These are phyloP conservation scores for Polypedilum vanderplanki DNA, from an alignment of 1,140 invertebrate genomes.

Conservation along the genomic window DNA sequence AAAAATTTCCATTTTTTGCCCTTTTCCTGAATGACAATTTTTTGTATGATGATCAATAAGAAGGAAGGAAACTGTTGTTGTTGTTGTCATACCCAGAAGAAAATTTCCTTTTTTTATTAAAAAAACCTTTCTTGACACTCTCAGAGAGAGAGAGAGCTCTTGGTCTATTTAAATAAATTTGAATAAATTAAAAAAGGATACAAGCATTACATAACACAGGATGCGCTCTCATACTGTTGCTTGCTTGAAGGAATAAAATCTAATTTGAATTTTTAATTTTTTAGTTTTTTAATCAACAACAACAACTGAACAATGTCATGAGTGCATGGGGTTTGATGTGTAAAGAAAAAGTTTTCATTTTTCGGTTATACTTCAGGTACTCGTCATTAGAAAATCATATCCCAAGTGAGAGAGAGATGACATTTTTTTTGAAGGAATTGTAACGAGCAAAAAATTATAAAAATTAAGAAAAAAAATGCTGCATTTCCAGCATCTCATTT, in stretches of 20 bases:
- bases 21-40: neutral
- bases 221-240: neutral
- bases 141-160: no score
- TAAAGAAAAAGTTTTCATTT: no score
- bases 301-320: neutral
- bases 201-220: constrained; percentile 6
- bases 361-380: neutral
- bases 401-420: neutral
- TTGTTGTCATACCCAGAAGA: constrained; percentile 1
- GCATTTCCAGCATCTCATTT: neutral
- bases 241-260: neutral
- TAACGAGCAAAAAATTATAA: neutral
- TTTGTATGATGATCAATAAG: neutral
- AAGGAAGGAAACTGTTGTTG: neutral
- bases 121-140: neutral
- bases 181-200: constrained; percentile 20
- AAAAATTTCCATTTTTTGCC: constrained; percentile 4
- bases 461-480: neutral
- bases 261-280: constrained; percentile 20
- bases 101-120: neutral
- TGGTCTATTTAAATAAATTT: constrained; percentile 20
- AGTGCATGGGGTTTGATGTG: neutral
- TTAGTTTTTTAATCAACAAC: constrained; percentile 10
- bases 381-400: neutral
- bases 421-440: neutral